These are phyloP conservation scores for Agrotis puta DNA, from an alignment of 2,888 invertebrate genomes.

Conservation along the genomic window DNA sequence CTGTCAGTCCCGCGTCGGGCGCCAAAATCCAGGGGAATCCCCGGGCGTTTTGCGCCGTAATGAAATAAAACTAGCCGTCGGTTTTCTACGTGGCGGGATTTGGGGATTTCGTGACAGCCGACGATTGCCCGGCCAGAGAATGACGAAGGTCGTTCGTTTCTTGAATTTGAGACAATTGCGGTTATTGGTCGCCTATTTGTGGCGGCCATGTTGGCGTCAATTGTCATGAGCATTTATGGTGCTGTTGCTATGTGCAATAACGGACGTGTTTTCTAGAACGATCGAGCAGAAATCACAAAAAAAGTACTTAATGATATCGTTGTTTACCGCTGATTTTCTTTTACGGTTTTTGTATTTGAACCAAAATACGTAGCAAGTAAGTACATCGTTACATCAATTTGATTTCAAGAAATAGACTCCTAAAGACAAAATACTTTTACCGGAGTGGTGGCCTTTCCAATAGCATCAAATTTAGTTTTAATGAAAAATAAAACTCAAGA, in stretches of 20 bases:
- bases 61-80: slow-evolving; percentile 78
- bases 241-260: slow-evolving; percentile 16
- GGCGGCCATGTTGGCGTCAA: slow-evolving; percentile 42
- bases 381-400: not conserved
- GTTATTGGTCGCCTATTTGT: slow-evolving; percentile 50
- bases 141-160: slow-evolving; percentile 77
- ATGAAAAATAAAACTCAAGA: not conserved
- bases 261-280: slow-evolving; percentile 9
- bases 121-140: slow-evolving; percentile 70
- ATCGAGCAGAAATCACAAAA: slow-evolving; percentile 25
- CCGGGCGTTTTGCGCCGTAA: slow-evolving; percentile 69
- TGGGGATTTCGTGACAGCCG: slow-evolving; percentile 71
- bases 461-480: not conserved
- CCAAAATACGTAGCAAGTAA: not conserved
- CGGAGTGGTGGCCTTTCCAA: not conserved
- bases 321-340: slow-evolving; percentile 4
- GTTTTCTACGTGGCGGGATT: slow-evolving; percentile 72
- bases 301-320: slow-evolving; percentile 21
- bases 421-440: not conserved
- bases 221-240: slow-evolving; percentile 46
- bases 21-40: slow-evolving; percentile 70
- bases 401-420: not conserved
- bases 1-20: slow-evolving; percentile 67
- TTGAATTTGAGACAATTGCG: slow-evolving; percentile 71
- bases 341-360: slow-evolving; percentile 11